Percentiles rank a stretch among this genome's conserved stretches.
These are phyloP conservation scores for Noctua pronuba DNA, from an alignment of 2,888 invertebrate species.

Conservation along the genomic window DNA sequence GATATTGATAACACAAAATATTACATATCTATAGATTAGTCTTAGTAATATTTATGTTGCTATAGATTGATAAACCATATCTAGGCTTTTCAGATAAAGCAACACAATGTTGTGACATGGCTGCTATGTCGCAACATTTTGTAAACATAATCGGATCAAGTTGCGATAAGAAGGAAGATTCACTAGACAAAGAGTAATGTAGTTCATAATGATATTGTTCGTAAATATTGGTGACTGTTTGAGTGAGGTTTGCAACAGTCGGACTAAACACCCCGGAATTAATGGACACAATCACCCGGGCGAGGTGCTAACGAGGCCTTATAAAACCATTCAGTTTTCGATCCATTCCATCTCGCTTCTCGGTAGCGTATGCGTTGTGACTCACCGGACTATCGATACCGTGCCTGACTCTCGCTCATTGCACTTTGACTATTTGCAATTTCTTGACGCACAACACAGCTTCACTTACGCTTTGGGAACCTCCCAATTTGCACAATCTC, in stretches of 20 bases:
- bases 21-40: background rate
- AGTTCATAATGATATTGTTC: conserved; percentile 31
- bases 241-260: conserved; percentile 1
- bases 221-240: conserved; percentile 2
- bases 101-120: conserved; percentile 10
- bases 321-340: conserved; percentile 31
- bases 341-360: conserved; percentile 47
- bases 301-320: conserved; percentile 28
- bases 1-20: conserved; percentile 2
- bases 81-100: conserved; percentile 3
- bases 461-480: conserved; percentile 21
- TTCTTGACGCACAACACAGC: conserved; percentile 44
- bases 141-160: conserved; percentile 4
- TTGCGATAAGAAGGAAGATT: background rate
- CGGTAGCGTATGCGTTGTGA: conserved; percentile 42
- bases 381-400: conserved; percentile 16
- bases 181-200: conserved; percentile 3
- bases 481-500: conserved; percentile 29
- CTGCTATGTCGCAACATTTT: conserved; percentile 31
- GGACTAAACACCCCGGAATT: background rate
- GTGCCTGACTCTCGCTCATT: conserved; percentile 10
- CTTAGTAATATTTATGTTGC: background rate
- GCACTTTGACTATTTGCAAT: conserved; percentile 12
- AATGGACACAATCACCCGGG: conserved; percentile 13
- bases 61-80: conserved; percentile 13